Percentiles rank a stretch among this genome's conserved stretches.
Evolutionary conservation across 2,888 invertebrate species (phyloP).

Genomic region (Colletes collaris): DNA sequence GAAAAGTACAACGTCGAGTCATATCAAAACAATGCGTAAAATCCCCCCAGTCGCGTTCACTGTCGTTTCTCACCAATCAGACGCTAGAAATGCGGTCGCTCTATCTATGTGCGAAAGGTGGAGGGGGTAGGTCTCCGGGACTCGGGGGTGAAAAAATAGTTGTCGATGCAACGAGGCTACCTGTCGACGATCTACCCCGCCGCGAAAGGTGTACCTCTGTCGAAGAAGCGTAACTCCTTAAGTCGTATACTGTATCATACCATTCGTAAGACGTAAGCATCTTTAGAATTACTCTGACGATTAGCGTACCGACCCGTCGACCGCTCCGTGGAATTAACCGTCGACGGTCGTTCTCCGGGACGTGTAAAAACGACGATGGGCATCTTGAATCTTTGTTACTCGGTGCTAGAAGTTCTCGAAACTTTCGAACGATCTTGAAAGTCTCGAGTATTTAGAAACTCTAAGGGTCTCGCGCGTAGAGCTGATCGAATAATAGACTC

Average conservation of each 20-base stretch:
- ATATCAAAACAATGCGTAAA: conserved; percentile 61
- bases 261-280: conserved; percentile 75
- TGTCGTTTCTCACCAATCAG: conserved; percentile 38
- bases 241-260: conserved; percentile 80
- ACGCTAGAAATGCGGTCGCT: conserved; percentile 52
- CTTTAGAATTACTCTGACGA: conserved; percentile 76
- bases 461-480: too few relatives aligned
- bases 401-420: too few relatives aligned
- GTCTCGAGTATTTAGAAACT: too few relatives aligned
- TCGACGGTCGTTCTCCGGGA: conserved; percentile 52
- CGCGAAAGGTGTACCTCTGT: conserved; percentile 75
- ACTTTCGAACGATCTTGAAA: too few relatives aligned
- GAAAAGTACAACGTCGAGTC: conserved; percentile 66
- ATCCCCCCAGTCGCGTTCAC: conserved; percentile 33
- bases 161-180: not conserved
- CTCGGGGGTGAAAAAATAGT: not conserved
- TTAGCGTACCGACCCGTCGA: conserved; percentile 66
- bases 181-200: conserved; percentile 48
- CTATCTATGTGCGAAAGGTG: conserved; percentile 52
- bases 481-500: too few relatives aligned
- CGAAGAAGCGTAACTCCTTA: conserved; percentile 76
- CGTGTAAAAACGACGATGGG: conserved; percentile 22
- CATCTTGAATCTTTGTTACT: not conserved
- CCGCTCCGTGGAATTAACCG: conserved; percentile 55
- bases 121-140: conserved; percentile 51